Conservation (phyloP, 2,113 vertebrate species). For the rat (Rattus norvegicus) region GRCr8 NC_086023.1:45449001-45449500, state of each 20-base stretch:
- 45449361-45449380: neutral
- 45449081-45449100: neutral
- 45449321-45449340: neutral
- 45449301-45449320: neutral
- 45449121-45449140: neutral
- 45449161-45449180: neutral
- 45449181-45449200: neutral
- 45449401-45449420: neutral
- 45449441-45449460: neutral
- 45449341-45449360: neutral
- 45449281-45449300: neutral
- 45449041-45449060: neutral
- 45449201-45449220: neutral
- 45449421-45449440: neutral
- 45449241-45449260: neutral
- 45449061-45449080: neutral
- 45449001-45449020: neutral
- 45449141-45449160: neutral
- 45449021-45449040: neutral
- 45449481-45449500: neutral
- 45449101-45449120: neutral
- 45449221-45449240: neutral
- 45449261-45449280: neutral
- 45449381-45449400: neutral
- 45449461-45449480: neutral